A percentile compares a stretch with the other conserved stretches of the same genome.
Evolutionary conservation across 2,797 vertebrate species (phyloP).

Genomic region (Acanthornis magna): DNA sequence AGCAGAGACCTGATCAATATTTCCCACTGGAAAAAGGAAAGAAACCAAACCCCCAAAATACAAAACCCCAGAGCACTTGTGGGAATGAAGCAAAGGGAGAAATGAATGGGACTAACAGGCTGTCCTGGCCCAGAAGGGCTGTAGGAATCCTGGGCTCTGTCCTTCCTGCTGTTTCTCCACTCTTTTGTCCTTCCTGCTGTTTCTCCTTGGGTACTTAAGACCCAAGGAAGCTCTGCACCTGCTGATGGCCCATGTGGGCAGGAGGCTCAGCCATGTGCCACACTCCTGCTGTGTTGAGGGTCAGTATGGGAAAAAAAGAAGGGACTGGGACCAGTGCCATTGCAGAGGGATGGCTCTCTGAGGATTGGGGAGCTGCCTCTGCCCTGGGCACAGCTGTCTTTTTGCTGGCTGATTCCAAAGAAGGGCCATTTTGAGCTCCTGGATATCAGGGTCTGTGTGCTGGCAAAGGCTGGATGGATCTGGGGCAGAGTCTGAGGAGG

Average conservation of each 20-base stretch:
- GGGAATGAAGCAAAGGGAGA: not conserved
- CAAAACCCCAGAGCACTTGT: accelerated
- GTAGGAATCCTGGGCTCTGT: not conserved
- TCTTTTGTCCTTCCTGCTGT: not conserved
- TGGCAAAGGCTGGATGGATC: not conserved
- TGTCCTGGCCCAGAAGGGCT: not conserved
- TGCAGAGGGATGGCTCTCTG: accelerated
- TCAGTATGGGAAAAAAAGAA: accelerated
- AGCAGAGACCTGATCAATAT: not conserved
- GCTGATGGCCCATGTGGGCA: not conserved
- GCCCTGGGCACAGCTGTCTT: not conserved
- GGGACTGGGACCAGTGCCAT: not conserved
- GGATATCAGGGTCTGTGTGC: not conserved
- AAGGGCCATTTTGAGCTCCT: not conserved
- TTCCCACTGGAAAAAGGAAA: not conserved
- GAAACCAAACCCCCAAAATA: not conserved
- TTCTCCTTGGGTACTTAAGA: not conserved
- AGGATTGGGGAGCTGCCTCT: not conserved
- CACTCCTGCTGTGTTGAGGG: not conserved
- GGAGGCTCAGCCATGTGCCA: not conserved
- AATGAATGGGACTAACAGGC: accelerated
- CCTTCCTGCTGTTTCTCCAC: not conserved
- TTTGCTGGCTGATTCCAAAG: not conserved
- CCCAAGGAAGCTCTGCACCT: not conserved
- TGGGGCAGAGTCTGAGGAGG: not conserved